Conservation (phyloP, 2,888 invertebrate species). For the Eristalis intricaria region DNA sequence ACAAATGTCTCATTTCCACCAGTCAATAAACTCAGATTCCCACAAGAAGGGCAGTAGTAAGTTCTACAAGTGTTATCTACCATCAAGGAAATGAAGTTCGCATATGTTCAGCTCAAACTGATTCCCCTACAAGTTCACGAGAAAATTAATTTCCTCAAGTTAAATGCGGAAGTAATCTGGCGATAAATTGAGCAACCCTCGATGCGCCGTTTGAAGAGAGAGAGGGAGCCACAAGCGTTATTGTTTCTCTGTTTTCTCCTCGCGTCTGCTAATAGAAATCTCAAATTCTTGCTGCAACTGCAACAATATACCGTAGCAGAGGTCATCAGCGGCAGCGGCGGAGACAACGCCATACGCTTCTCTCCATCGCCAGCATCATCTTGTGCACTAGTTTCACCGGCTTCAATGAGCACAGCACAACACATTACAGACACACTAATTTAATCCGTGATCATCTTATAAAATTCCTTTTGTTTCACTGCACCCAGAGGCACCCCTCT, state of each 20-base stretch:
- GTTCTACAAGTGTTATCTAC: neutral
- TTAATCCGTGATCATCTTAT: slow-evolving; percentile 58
- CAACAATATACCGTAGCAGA: slow-evolving; percentile 42
- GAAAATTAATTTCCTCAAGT: slow-evolving; percentile 9
- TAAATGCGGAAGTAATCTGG: slow-evolving; percentile 37
- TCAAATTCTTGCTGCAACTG: slow-evolving; percentile 54
- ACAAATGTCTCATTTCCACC: neutral
- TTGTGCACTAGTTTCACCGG: slow-evolving; percentile 56
- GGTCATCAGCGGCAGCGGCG: slow-evolving; percentile 29
- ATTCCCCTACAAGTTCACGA: neutral
- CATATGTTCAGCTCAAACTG: neutral
- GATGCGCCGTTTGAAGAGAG: neutral
- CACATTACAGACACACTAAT: slow-evolving; percentile 47
- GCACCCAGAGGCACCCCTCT: neutral
- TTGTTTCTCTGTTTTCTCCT: neutral
- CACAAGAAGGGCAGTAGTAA: neutral
- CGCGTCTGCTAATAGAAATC: slow-evolving; percentile 42
- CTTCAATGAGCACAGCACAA: slow-evolving; percentile 42
- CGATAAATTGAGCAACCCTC: slow-evolving; percentile 35
- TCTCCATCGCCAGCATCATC: slow-evolving; percentile 3
- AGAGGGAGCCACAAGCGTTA: neutral
- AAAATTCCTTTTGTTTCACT: slow-evolving; percentile 60
- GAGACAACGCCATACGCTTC: slow-evolving; percentile 2
- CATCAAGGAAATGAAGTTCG: neutral
- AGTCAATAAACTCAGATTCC: neutral